Base-by-base conservation (phyloP, 2,113 vertebrate species). In the Podiceps cristatus region DNA sequence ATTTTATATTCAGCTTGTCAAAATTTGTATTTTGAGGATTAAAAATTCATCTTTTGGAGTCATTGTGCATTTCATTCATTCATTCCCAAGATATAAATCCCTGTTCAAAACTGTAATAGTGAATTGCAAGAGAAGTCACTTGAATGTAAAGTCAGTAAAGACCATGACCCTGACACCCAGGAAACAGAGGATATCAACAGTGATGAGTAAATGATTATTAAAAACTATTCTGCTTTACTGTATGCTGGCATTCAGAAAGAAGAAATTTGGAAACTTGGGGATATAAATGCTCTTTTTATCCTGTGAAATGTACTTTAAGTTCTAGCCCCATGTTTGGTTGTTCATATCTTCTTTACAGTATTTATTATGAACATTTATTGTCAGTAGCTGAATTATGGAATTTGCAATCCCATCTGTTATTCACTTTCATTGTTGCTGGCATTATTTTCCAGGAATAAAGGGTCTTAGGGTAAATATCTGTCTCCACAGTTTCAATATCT, bases 401-500 rank as follows among this genome's bases (percentile, higher is more conserved):
- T 71, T 62, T 66, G 40, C 35, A 89, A 94, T 76, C 72, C 45
- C 13, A 7, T 86, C 59, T 93, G 50, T 89, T 91, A 49, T 40
- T 73, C 45, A 9, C n/a, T 87, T 75, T 31, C 23, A 75, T 74
- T 80, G 59, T 37, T 78, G 13, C 45, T 18, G 20, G 15, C 31
- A 87, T 37, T 88, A 71, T 50, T 88, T 80, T 33, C 17, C 25
- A n/a, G 63, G 45, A 88, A 88, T 73, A 68, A 64, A 35, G 53
- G 24, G 4, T 28, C 3, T 77, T 60, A 50, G 15, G 35, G n/a
- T 74, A 92, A 81, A 77, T 53, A 88, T 50, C 42, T 40, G 3
- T 69, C 75, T 67, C 74, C 55, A 31, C 56, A n/a, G 7, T 66
- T 84, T 73, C 83, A 42, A 2, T 50, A 58, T 66, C 37, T 73